Evolutionary conservation across 2,113 vertebrate species (phyloP).

Genomic region (Sterrhoptilus dennistouni): DNA sequence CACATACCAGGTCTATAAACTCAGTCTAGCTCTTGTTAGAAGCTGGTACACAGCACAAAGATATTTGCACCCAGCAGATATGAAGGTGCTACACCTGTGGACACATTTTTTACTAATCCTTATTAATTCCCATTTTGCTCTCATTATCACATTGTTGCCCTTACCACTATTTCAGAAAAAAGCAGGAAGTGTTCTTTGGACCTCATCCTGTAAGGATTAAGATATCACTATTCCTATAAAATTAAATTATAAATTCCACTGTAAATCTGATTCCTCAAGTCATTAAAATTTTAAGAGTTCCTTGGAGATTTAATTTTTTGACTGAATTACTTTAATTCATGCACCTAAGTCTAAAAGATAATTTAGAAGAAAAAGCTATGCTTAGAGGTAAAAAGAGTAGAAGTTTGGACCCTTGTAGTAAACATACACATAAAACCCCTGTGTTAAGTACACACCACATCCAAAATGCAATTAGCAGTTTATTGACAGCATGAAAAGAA

Average conservation of each 20-base stretch:
- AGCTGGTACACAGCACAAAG: not conserved
- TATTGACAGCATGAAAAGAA: not conserved
- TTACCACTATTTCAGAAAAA: not conserved
- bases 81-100: not conserved
- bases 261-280: not conserved
- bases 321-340: not conserved
- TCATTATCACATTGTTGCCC: not conserved
- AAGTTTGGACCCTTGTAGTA: not conserved
- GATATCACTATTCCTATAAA: not conserved
- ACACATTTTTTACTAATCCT: not conserved
- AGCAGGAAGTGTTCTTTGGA: not conserved
- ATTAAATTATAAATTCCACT: not conserved
- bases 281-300: not conserved
- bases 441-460: not conserved
- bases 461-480: not conserved
- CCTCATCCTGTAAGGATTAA: not conserved
- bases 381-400: not conserved
- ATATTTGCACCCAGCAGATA: not conserved
- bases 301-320: not conserved
- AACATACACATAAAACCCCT: not conserved
- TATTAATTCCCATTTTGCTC: not conserved
- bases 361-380: not conserved
- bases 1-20: not conserved
- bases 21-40: not conserved
- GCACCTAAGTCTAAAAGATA: not conserved